These are phyloP conservation scores for Halocaridina rubra DNA, from an alignment of 2,888 invertebrate genomes.

Conservation along the genomic window DNA sequence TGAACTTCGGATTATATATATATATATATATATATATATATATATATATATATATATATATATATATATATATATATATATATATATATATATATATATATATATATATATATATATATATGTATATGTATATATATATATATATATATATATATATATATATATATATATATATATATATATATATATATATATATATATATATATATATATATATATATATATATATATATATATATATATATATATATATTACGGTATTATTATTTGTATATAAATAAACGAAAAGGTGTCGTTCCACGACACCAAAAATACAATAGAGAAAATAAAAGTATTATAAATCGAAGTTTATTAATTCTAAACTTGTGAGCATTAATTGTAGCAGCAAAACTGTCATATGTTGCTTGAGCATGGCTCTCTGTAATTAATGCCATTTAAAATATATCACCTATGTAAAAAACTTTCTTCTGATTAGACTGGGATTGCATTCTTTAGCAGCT, in stretches of 20 bases:
- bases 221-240: background rate
- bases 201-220: background rate
- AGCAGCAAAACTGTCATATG: too few species aligned
- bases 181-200: background rate
- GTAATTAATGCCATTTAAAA: too few species aligned
- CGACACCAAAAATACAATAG: too few species aligned
- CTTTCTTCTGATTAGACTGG: too few species aligned
- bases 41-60: conserved; percentile 1
- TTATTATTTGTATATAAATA: background rate
- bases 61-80: conserved; percentile 5
- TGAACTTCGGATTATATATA: background rate
- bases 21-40: background rate
- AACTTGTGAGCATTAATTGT: too few species aligned
- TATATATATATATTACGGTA: background rate
- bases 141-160: background rate
- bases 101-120: conserved; percentile 2
- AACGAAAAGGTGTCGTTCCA: too few species aligned
- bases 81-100: background rate
- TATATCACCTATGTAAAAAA: too few species aligned
- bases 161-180: background rate
- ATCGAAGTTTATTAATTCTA: too few species aligned
- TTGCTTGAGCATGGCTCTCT: too few species aligned
- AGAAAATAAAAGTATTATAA: too few species aligned
- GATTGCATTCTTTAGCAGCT: too few species aligned
- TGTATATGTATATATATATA: background rate